These are phyloP conservation scores for Oreochromis grahami DNA, from an alignment of 2,797 vertebrate species.

Conservation along the genomic window DNA sequence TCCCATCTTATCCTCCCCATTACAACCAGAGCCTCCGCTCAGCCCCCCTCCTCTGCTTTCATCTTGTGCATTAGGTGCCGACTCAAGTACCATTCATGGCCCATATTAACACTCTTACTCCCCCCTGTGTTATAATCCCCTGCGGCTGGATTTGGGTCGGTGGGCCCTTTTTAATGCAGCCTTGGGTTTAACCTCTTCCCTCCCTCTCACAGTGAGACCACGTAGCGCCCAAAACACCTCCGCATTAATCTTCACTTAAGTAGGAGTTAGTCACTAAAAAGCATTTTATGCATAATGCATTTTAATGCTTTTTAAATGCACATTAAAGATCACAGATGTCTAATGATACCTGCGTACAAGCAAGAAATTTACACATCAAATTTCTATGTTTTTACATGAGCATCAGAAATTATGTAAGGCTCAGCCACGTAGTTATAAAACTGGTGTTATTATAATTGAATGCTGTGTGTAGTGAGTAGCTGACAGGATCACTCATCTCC, in stretches of 20 bases:
- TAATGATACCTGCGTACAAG: conserved; percentile 13
- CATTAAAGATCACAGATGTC: conserved; percentile 20
- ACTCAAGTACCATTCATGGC: conserved; percentile 41
- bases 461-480: background rate
- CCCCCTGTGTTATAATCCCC: conserved; percentile 65
- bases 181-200: conserved; percentile 57
- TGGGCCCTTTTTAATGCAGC: conserved; percentile 60
- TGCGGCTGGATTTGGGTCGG: conserved; percentile 57
- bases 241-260: conserved; percentile 56
- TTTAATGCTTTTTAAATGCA: background rate
- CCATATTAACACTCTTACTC: conserved; percentile 70
- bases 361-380: background rate
- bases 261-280: conserved; percentile 39
- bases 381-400: conserved; percentile 23
- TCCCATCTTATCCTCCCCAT: conserved; percentile 52
- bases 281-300: conserved; percentile 12
- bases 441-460: conserved; percentile 7
- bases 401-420: conserved; percentile 39
- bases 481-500: background rate
- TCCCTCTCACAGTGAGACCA: conserved; percentile 20
- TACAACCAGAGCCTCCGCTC: conserved; percentile 44
- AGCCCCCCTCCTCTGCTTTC: conserved; percentile 1
- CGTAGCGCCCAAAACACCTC: conserved; percentile 42
- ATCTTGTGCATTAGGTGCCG: conserved; percentile 44
- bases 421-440: background rate